Evolutionary conservation across 2,797 vertebrate genomes (phyloP), one percentile per base, ranked within the genome.

Genomic region (Knipowitschia caucasica): DNA sequence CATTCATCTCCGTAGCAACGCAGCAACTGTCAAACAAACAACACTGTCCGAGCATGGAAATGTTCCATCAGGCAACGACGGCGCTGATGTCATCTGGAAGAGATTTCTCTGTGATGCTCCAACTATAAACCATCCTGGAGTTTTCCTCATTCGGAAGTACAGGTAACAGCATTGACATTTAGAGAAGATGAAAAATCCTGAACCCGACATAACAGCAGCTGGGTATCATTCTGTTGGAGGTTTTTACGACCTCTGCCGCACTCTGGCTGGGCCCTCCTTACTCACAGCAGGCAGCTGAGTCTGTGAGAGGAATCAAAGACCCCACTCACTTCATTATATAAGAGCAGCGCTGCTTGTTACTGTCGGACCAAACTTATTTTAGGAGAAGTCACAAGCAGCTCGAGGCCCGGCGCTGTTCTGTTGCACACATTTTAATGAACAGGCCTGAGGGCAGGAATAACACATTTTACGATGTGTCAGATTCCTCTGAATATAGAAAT

Each of bases 221-320:
- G 75, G 18, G 0, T 3, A 6, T 50, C 69, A 39, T 63, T 77
- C 62, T 60, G 34, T 38, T 30, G 51, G 55, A 23, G 50, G 29
- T 67, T 75, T 85, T 82, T 84, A 79, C 71, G 71, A 51, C 62
- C 70, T 61, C 53, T 54, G 24, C 53, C 51, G 59, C 54, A 55
- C 70, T 71, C 59, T 75, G 78, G 70, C 46, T 59, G 62, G 64
- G 58, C 71, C 75, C 64, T 50, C 68, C 79, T 82, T 80, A 42
- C 65, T 83, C 80, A 44, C 85, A 83, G 83, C 81, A 59, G 77
- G 81, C 30, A 5, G 4, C 59, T 47, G 40, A 36, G 36, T 64
- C 67, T 69, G 62, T 61, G 50, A 58, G 50, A 51, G 51, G 66
- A 80, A 76, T 78, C 77, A 81, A 80, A 81, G 76, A 38, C 64